A percentile compares a stretch with the other conserved stretches of the same genome.
phyloP scores from a whole-genome alignment of 2,888 invertebrate genomes.

The Tenthredo amoena region DNA sequence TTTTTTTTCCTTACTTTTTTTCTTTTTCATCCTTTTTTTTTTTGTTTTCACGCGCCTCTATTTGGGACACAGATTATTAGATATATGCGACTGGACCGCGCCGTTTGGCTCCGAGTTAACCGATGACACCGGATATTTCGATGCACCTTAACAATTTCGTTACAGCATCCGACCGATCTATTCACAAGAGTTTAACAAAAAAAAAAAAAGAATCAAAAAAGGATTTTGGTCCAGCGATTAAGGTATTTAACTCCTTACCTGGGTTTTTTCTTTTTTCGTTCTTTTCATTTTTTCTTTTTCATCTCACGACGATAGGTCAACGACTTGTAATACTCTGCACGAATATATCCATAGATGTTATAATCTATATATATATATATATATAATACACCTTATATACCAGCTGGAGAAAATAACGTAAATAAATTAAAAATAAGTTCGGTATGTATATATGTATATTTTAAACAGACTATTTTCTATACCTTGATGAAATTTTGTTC shows the following conservation, averaged over 20 bases:
- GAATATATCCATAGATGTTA: neutral
- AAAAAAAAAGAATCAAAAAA: neutral
- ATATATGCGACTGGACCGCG: constrained; percentile 27
- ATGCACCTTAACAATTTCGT: constrained; percentile 43
- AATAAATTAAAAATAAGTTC: neutral
- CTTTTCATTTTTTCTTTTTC: neutral
- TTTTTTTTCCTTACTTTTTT: neutral
- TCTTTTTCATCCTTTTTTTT: neutral
- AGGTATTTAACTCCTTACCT: neutral
- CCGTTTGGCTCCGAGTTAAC: neutral
- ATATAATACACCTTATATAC: neutral
- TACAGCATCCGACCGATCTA: constrained; percentile 6
- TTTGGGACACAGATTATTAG: constrained; percentile 39
- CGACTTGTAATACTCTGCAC: neutral
- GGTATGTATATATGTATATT: neutral
- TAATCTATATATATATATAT: neutral
- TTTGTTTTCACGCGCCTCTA: neutral
- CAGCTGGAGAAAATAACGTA: neutral
- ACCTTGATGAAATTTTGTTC: neutral
- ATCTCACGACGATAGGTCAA: neutral
- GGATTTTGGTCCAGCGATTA: constrained; percentile 21
- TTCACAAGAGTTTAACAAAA: neutral
- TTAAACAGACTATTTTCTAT: neutral
- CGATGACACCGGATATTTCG: constrained; percentile 48
- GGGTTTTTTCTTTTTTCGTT: too few relatives aligned